These are phyloP conservation scores for Drosophila setifemur DNA, from an alignment of 1,140 invertebrate genomes.

Conservation along the genomic window DNA sequence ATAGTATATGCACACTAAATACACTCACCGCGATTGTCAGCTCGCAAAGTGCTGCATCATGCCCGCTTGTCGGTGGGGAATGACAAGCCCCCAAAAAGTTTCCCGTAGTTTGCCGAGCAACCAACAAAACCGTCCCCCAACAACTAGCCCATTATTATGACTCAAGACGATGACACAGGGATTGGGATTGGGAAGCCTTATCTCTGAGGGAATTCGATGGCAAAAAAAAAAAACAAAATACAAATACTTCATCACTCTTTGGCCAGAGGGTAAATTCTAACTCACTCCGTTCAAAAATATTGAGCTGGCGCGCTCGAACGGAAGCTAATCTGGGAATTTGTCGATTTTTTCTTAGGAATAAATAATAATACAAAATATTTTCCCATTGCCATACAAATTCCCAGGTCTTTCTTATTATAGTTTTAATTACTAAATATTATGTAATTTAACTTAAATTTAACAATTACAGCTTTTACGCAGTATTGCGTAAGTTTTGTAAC, in stretches of 20 bases:
- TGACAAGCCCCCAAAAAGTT: slow-evolving; percentile 64
- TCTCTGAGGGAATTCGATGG: slow-evolving; percentile 18
- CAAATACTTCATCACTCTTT: not conserved
- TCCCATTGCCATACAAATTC: too few relatives aligned
- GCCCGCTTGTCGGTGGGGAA: slow-evolving; percentile 17
- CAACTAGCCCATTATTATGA: slow-evolving; percentile 11
- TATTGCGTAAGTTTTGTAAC: too few relatives aligned
- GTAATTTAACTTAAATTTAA: too few relatives aligned
- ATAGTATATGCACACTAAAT: not conserved
- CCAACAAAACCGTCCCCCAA: too few relatives aligned
- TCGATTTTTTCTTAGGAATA: too few relatives aligned
- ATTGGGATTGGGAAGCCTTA: slow-evolving; percentile 13
- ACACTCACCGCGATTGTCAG: slow-evolving; percentile 51
- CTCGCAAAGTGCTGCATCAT: slow-evolving; percentile 55
- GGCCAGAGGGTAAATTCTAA: too few relatives aligned
- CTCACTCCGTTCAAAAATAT: not conserved
- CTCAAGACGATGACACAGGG: slow-evolving; percentile 31
- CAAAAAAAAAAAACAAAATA: slow-evolving; percentile 1
- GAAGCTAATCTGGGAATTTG: too few relatives aligned
- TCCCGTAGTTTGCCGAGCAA: not conserved
- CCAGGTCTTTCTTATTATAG: too few relatives aligned
- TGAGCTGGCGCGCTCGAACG: too few relatives aligned
- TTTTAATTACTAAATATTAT: too few relatives aligned
- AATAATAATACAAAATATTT: too few relatives aligned
- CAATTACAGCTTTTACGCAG: too few relatives aligned